Evolutionary conservation across 1,140 invertebrate species (phyloP).

Genomic region (Mycetomoellerius zeteki): DNA sequence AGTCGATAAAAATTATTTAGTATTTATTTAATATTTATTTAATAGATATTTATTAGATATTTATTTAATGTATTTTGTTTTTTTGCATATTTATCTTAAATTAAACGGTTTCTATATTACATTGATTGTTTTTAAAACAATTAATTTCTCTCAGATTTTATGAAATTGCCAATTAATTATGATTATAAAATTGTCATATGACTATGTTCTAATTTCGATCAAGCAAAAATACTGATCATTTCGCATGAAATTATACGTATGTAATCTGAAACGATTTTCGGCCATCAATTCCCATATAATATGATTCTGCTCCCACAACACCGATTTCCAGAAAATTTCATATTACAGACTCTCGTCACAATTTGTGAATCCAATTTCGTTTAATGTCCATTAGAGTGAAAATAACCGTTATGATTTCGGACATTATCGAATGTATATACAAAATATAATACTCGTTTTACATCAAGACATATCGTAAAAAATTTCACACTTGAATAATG

Average conservation of each 20-base stretch:
- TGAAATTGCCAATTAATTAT: constrained; percentile 16
- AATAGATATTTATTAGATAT: not conserved
- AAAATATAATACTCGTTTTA: constrained; percentile 12
- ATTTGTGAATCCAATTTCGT: constrained; percentile 61
- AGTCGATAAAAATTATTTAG: not conserved
- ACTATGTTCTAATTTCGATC: constrained; percentile 26
- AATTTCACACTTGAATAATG: not conserved
- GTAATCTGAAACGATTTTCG: constrained; percentile 46
- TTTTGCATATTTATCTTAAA: not conserved
- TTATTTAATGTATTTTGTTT: not conserved
- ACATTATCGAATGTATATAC: constrained; percentile 15
- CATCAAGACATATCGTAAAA: not conserved
- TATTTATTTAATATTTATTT: not conserved
- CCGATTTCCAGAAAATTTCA: constrained; percentile 62
- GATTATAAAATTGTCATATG: not conserved
- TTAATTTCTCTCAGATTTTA: not conserved
- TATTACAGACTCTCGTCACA: constrained; percentile 50
- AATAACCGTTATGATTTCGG: constrained; percentile 36
- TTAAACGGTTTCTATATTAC: not conserved
- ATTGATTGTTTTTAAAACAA: constrained; percentile 1
- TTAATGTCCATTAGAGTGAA: constrained; percentile 59
- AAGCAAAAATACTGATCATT: constrained; percentile 19
- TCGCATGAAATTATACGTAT: constrained; percentile 24
- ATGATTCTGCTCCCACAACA: constrained; percentile 40
- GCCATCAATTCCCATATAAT: constrained; percentile 48